A percentile compares a stretch with the other conserved stretches of the same genome.
phyloP scores from a whole-genome alignment of 2,888 invertebrate species.

The Noctua janthina region DNA sequence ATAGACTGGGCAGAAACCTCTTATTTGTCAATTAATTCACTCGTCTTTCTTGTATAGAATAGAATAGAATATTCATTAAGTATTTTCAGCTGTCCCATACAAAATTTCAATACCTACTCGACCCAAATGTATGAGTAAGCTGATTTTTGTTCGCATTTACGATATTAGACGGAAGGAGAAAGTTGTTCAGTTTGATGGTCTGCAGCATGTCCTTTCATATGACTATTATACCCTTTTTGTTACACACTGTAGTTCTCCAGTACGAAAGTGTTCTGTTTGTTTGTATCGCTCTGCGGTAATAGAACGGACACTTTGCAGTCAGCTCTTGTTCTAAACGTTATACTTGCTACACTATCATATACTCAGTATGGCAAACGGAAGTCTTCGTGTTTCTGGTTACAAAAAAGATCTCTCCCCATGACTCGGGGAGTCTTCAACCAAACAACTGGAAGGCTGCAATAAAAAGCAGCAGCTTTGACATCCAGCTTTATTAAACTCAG shows the following conservation, averaged over 20 bases:
- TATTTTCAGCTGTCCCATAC: too few relatives aligned
- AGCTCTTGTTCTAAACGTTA: neutral
- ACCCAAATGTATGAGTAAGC: too few relatives aligned
- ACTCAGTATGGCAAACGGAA: neutral
- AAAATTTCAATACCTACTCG: too few relatives aligned
- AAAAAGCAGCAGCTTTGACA: neutral
- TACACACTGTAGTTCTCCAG: neutral
- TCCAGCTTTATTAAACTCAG: neutral
- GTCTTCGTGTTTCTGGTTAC: neutral
- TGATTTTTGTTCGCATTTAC: too few relatives aligned
- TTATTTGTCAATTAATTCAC: neutral
- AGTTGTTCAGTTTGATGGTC: too few relatives aligned
- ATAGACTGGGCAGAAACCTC: neutral
- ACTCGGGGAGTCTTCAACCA: neutral
- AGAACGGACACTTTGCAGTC: neutral
- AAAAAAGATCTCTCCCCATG: neutral
- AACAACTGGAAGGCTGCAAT: neutral
- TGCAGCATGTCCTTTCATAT: too few relatives aligned
- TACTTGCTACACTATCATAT: neutral
- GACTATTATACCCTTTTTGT: too few relatives aligned
- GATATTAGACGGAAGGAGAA: too few relatives aligned
- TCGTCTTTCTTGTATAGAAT: neutral
- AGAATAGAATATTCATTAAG: too few relatives aligned
- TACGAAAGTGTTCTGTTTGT: neutral
- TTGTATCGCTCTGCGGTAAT: neutral